A percentile compares a stretch with the other conserved stretches of the same genome.
Evolutionary conservation across 2,113 vertebrate species (phyloP).

Genomic region (Corythornis cristatus): DNA sequence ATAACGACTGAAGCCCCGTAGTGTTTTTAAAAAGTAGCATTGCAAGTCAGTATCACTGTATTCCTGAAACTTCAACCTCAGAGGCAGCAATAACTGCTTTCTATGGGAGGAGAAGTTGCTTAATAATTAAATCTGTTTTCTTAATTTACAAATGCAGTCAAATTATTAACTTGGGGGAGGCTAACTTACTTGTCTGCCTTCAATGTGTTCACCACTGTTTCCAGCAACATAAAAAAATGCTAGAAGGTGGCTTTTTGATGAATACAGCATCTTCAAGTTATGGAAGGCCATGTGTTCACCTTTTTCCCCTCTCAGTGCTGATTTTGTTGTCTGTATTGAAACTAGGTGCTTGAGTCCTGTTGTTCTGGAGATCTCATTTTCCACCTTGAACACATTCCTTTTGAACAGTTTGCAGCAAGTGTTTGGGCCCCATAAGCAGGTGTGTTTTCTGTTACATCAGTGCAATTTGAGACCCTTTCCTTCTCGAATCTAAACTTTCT

Average conservation of each 20-base stretch:
- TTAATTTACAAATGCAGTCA: background rate
- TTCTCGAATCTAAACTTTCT: constrained; percentile 20
- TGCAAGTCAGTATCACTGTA: background rate
- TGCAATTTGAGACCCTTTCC: constrained; percentile 10
- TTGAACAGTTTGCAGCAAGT: background rate
- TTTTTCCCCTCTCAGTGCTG: background rate
- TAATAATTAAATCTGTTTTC: background rate
- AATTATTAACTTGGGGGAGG: background rate
- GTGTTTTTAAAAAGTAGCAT: background rate
- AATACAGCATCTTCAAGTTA: background rate
- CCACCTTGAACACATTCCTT: background rate
- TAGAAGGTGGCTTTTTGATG: background rate
- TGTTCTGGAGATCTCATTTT: background rate
- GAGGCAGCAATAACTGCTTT: background rate
- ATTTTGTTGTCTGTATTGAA: background rate
- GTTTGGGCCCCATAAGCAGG: background rate
- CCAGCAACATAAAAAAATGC: background rate
- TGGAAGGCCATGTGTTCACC: background rate
- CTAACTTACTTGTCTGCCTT: background rate
- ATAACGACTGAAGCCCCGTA: background rate
- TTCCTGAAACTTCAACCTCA: background rate
- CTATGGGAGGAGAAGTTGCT: background rate
- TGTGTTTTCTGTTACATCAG: background rate
- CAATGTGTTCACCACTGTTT: background rate
- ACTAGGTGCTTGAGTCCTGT: background rate